A percentile compares a stretch with the other conserved stretches of the same genome.
phyloP scores from a whole-genome alignment of 2,888 invertebrate species.

The Pardosa pseudoannulata region DNA sequence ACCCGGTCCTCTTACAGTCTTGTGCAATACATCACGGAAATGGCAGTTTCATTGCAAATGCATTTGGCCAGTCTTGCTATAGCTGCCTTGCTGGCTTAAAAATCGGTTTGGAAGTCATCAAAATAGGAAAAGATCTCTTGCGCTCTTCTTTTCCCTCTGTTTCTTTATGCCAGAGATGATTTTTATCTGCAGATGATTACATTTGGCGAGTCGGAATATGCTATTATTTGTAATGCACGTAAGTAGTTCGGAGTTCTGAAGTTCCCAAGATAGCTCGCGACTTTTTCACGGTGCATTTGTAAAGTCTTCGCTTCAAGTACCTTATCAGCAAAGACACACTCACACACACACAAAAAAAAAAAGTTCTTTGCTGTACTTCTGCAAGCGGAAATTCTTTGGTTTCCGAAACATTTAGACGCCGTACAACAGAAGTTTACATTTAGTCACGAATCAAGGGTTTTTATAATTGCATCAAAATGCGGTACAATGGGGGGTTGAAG shows the following conservation, averaged over 20 bases:
- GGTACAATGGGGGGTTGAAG: no score
- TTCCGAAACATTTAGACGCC: not conserved
- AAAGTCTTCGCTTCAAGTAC: not conserved
- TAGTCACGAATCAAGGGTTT: no score
- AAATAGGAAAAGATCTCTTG: slow-evolving; percentile 29
- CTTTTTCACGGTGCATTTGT: slow-evolving; percentile 1
- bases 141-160: not conserved
- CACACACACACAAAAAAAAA: not conserved
- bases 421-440: no score
- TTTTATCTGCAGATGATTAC: slow-evolving; percentile 28
- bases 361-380: not conserved
- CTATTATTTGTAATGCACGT: slow-evolving; percentile 11
- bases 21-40: slow-evolving; percentile 59
- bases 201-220: not conserved
- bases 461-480: no score
- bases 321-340: no score
- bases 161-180: slow-evolving; percentile 14
- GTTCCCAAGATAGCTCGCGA: not conserved
- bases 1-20: slow-evolving; percentile 40
- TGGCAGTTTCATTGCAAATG: slow-evolving; percentile 63
- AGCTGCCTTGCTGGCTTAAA: slow-evolving; percentile 29
- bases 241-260: not conserved
- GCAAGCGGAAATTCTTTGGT: not conserved
- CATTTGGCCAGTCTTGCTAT: slow-evolving; percentile 55
- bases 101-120: slow-evolving; percentile 63